phyloP scores from a whole-genome alignment of 2,113 vertebrate genomes.

The Aegypius monachus region DNA sequence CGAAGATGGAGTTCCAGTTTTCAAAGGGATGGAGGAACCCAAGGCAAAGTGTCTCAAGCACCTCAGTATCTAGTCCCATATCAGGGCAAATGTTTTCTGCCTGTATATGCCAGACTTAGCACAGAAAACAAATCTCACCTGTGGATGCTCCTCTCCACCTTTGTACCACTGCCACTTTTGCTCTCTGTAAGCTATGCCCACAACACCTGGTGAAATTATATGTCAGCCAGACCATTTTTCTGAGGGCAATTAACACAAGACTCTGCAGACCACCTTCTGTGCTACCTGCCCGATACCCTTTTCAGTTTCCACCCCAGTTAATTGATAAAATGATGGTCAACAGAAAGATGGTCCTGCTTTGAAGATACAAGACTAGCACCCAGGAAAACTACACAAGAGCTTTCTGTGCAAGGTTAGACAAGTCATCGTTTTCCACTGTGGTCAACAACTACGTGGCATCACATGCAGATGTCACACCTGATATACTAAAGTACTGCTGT shows the following conservation, averaged over 20 bases:
- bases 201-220: not conserved
- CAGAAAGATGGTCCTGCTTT: not conserved
- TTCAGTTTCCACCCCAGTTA: not conserved
- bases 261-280: accelerated
- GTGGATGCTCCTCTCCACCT: not conserved
- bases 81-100: not conserved
- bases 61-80: not conserved
- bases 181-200: not conserved
- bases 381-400: not conserved
- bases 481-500: not conserved
- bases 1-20: not conserved
- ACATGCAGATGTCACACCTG: not conserved
- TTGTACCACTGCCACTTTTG: not conserved
- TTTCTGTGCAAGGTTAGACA: not conserved
- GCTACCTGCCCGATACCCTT: not conserved
- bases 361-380: not conserved
- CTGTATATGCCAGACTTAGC: not conserved
- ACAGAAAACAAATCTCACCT: not conserved
- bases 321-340: not conserved
- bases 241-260: not conserved
- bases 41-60: not conserved
- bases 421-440: not conserved
- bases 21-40: not conserved
- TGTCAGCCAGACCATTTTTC: not conserved
- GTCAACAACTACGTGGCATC: accelerated